Conservation (phyloP, 2,888 invertebrate species). For the Drosophila rubida region DNA sequence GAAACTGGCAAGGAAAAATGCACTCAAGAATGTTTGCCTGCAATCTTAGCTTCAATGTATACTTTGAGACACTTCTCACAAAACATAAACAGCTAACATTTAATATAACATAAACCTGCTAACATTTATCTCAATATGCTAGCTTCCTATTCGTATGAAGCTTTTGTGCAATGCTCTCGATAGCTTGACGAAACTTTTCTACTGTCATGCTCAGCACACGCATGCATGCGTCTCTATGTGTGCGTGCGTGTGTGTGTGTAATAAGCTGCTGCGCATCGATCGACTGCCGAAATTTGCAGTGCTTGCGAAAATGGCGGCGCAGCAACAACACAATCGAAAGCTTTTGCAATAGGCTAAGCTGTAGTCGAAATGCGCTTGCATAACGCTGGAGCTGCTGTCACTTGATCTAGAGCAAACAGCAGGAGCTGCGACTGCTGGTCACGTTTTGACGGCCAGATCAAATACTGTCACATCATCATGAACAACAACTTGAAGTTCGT, state of each 20-base stretch:
- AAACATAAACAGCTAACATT: too few species aligned
- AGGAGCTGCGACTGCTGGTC: constrained; percentile 34
- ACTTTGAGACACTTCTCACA: too few species aligned
- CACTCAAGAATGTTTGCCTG: too few species aligned
- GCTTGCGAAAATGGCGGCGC: constrained; percentile 2
- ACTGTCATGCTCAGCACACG: background rate
- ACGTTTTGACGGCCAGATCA: constrained; percentile 32
- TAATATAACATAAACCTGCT: too few species aligned
- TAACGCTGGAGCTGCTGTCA: constrained; percentile 16
- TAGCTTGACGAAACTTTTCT: background rate
- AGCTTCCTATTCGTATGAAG: too few species aligned
- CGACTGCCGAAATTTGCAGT: background rate
- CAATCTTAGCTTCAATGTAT: too few species aligned
- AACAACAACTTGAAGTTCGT: background rate
- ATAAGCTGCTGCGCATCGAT: background rate
- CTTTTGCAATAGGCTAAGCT: constrained; percentile 1
- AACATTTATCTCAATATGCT: too few species aligned
- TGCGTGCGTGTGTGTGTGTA: background rate
- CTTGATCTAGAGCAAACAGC: constrained; percentile 28
- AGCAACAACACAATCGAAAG: constrained; percentile 4
- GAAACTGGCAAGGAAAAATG: too few species aligned
- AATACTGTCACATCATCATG: constrained; percentile 55
- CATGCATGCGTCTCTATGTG: background rate
- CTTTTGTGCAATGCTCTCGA: background rate
- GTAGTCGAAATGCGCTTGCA: constrained; percentile 24